Evolutionary conservation across 2,888 invertebrate genomes (phyloP).

Genomic region (Diplazon laetatorius): DNA sequence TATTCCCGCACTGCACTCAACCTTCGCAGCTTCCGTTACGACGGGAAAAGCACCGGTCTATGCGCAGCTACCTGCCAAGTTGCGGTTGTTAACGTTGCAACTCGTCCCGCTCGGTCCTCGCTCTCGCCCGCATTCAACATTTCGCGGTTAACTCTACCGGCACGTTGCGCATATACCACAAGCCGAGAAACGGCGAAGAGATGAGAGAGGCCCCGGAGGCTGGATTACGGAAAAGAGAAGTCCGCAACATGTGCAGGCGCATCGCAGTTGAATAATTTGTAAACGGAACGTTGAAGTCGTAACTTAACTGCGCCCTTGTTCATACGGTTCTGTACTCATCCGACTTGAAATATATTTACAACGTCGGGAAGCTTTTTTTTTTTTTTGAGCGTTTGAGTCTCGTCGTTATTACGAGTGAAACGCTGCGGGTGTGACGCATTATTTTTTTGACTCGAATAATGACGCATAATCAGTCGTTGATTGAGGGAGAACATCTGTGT

Average conservation of each 20-base stretch:
- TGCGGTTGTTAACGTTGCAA: constrained; percentile 32
- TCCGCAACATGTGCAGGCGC: constrained; percentile 21
- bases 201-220: not conserved
- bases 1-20: constrained; percentile 20
- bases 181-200: constrained; percentile 17
- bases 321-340: not conserved
- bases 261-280: constrained; percentile 31
- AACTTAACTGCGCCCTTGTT: constrained; percentile 1
- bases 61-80: constrained; percentile 51
- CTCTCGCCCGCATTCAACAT: not conserved
- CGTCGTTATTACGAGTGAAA: not conserved
- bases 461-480: too few relatives aligned
- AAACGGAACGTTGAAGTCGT: not conserved
- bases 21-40: constrained; percentile 37
- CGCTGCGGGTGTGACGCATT: not conserved
- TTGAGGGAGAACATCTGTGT: too few relatives aligned
- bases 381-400: not conserved
- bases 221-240: constrained; percentile 1
- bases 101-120: not conserved
- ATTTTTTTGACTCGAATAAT: too few relatives aligned
- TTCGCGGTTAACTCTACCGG: constrained; percentile 45
- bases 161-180: constrained; percentile 26
- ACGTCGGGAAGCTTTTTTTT: too few relatives aligned
- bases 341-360: constrained; percentile 21
- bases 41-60: not conserved